Evolutionary conservation across 2,797 vertebrate species (phyloP).

Genomic region (Ispidina lecontei): DNA sequence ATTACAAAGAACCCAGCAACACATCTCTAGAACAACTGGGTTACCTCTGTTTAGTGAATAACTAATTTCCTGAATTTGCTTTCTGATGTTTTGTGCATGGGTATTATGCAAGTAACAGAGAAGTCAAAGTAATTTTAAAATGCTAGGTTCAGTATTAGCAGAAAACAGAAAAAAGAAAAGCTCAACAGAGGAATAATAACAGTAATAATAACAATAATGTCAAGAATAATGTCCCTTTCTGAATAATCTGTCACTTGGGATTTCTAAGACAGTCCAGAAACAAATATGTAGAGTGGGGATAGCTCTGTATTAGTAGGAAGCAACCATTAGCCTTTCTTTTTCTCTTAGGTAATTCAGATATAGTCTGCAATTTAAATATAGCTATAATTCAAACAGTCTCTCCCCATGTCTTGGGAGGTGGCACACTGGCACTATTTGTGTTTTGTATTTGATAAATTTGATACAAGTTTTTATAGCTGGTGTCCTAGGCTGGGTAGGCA

Average conservation of each 20-base stretch:
- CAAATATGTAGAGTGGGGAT: background rate
- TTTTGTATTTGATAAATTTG: background rate
- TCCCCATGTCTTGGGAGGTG: background rate
- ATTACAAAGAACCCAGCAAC: background rate
- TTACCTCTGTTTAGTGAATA: background rate
- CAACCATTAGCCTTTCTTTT: background rate
- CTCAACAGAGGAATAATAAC: background rate
- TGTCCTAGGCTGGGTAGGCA: background rate
- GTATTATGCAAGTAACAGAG: background rate
- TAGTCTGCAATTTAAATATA: background rate
- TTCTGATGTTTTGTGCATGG: background rate
- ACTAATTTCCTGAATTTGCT: background rate
- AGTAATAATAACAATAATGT: background rate
- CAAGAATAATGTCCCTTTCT: background rate
- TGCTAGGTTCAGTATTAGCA: background rate
- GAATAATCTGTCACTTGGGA: background rate
- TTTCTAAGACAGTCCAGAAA: background rate
- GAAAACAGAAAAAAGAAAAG: background rate
- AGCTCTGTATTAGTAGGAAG: background rate
- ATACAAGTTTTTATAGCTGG: background rate
- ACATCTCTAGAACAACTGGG: background rate
- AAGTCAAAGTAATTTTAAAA: background rate
- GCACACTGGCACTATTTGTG: background rate
- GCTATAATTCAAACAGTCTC: background rate
- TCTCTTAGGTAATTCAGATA: background rate